Evolutionary conservation across 2,113 vertebrate genomes (phyloP).

Genomic region (Sorex fumeus): DNA sequence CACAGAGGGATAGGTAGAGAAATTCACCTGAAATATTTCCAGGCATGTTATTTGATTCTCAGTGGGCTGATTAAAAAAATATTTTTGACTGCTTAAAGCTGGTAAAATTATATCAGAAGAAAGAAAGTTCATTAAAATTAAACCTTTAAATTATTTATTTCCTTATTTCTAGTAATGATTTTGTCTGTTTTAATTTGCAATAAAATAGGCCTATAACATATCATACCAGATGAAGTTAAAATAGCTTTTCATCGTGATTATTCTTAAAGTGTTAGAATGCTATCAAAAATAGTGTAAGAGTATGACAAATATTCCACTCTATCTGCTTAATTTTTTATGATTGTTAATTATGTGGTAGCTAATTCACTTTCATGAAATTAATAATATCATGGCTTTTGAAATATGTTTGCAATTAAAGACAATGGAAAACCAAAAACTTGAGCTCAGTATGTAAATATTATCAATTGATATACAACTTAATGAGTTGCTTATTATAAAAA

Average conservation of each 20-base stretch:
- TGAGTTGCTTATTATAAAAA: not conserved
- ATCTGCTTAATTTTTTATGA: conserved; percentile 26
- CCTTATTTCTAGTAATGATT: conserved; percentile 8
- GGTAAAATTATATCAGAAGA: conserved; percentile 29
- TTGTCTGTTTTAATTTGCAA: not conserved
- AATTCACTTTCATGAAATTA: not conserved
- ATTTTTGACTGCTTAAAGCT: conserved; percentile 18
- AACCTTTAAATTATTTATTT: conserved; percentile 51
- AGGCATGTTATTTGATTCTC: not conserved
- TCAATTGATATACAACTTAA: not conserved
- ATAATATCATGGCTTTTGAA: not conserved
- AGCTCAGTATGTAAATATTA: not conserved
- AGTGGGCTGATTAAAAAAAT: conserved; percentile 32
- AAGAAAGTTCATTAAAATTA: conserved; percentile 41
- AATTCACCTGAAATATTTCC: not conserved
- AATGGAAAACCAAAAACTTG: conserved; percentile 17
- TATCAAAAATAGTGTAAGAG: conserved; percentile 17
- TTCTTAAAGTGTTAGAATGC: not conserved
- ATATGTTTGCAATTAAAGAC: conserved; percentile 3
- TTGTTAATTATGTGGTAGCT: not conserved
- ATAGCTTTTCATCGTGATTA: conserved; percentile 7
- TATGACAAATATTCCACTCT: not conserved
- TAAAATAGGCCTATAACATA: not conserved
- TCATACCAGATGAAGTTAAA: conserved; percentile 32
- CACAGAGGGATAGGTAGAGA: not conserved